Evolutionary conservation across 2,797 vertebrate genomes (phyloP), one percentile per base, ranked within the genome.

Genomic region (Leuciscus waleckii): DNA sequence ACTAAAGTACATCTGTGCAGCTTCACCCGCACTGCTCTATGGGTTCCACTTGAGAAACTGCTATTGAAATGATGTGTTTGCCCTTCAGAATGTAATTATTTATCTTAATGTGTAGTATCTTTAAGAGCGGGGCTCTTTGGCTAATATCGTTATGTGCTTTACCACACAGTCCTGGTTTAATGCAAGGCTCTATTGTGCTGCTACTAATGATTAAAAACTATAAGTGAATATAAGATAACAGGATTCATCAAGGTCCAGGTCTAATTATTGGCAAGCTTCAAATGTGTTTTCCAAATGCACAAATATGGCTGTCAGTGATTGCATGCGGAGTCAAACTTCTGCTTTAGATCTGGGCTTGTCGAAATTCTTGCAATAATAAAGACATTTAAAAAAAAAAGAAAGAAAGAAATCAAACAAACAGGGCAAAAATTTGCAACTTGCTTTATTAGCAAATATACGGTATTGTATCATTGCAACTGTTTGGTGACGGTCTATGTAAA

Each of bases 41-140:
- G 87, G 90, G 92, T 89, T 92, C 89, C 90, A 90, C 88, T 91
- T 91, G 88, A 92, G 93, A 91, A 92, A 91, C 89, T 86, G 88
- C 88, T 86, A 91, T 93, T 93, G 89, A 91, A 91, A 88, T 85
- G 63, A 84, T 87, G 91, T 94, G 91, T 94, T 94, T 94, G 94
- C 93, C 94, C 94, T 95, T 95, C 94, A 90, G 89, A 46, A 89
- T 88, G 88, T 82, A 93, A 93, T 94, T 92, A 93, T 92, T 92
- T 85, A 88, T 89, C 93, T 94, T 92, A 94, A 93, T 90, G 90
- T 90, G 90, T 89, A 89, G 90, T 89, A 88, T 91, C 89, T 90
- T 90, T 90, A 93, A 88, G 93, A 92, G 91, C 92, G 90, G 89
- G 86, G 87, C 92, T 79, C 65, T 37, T 80, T 86, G 81, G 76